phyloP scores from a whole-genome alignment of 1,140 invertebrate species.

The Eupeodes corollae region DNA sequence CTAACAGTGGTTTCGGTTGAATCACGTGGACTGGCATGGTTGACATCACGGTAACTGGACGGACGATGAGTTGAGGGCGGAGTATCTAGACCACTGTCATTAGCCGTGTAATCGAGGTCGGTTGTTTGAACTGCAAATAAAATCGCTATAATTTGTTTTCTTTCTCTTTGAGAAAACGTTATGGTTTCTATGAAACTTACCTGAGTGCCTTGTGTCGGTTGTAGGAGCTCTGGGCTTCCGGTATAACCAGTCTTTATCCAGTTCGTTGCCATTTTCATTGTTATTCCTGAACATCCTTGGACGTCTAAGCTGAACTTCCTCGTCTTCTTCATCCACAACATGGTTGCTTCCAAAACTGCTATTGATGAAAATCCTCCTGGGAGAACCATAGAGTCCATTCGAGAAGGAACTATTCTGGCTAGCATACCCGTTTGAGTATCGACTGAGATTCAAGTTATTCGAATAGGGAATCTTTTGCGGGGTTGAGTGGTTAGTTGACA shows the following conservation, averaged over 20 bases:
- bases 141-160: not conserved
- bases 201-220: slow-evolving; percentile 34
- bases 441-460: slow-evolving; percentile 19
- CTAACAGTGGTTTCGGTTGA: slow-evolving; percentile 32
- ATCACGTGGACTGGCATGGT: slow-evolving; percentile 14
- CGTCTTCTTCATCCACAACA: slow-evolving; percentile 33
- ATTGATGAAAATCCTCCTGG: slow-evolving; percentile 30
- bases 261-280: slow-evolving; percentile 32
- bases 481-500: slow-evolving; percentile 35
- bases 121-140: slow-evolving; percentile 25
- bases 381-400: slow-evolving; percentile 27
- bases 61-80: slow-evolving; percentile 34
- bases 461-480: slow-evolving; percentile 32
- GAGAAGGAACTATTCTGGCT: slow-evolving; percentile 32
- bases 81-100: slow-evolving; percentile 34
- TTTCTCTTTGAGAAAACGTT: not conserved
- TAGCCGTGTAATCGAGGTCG: slow-evolving; percentile 32
- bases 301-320: slow-evolving; percentile 29
- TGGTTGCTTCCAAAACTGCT: slow-evolving; percentile 31
- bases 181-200: slow-evolving; percentile 13
- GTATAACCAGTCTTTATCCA: slow-evolving; percentile 35
- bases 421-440: slow-evolving; percentile 31
- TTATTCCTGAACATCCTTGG: slow-evolving; percentile 24
- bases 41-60: slow-evolving; percentile 31
- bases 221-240: slow-evolving; percentile 28